Base-by-base conservation (phyloP, 2,113 vertebrate genomes). In the Vulpes vulpes region DNA sequence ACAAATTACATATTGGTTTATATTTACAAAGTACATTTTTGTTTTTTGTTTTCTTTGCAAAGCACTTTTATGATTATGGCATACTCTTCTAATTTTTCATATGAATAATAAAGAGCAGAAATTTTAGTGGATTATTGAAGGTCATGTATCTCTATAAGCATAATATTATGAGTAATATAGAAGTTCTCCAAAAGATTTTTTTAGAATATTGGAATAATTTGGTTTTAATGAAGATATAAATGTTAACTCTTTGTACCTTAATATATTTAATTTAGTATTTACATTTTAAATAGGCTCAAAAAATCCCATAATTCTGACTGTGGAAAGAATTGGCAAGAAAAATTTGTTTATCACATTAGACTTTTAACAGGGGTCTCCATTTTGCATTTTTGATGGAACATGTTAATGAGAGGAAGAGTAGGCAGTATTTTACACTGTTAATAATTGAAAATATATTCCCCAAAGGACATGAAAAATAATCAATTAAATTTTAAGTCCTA, bases 381-480 rank as follows among this genome's bases (percentile, higher is more conserved):
- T 95, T 92, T 92, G 57, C 30, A 87, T 90, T 96, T 73, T 94
- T 93, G 38, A 30, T 74, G 20, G 25, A 81, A 82, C 86, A n/a
- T 92, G 62, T 85, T 93, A 95, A 69, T 88, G 64, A 94, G 17
- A 38, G 27, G 93, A 91, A 53, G 14, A 67, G 12, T 49, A 71
- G 15, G 27, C 5, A 86, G 60, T 53, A 67, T 76, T 94, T 27
- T 87, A 60, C 10, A 87, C n/a, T 78, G 25, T 30, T 92, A 89
- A 80, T 84, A 86, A 94, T 73, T 80, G 67, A 82, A 93, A 94
- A 81, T 90, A 69, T 85, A 67, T 81, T 95, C 67, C 49, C 49
- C 53, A 27, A 74, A 95, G 49, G 20, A 49, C 49, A 95, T n/a
- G 32, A 92, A 88, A 92, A 78, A 87, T 51, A 87, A 86, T 86